Conservation (phyloP, 2,888 invertebrate species). For the Calliopum simillimum region DNA sequence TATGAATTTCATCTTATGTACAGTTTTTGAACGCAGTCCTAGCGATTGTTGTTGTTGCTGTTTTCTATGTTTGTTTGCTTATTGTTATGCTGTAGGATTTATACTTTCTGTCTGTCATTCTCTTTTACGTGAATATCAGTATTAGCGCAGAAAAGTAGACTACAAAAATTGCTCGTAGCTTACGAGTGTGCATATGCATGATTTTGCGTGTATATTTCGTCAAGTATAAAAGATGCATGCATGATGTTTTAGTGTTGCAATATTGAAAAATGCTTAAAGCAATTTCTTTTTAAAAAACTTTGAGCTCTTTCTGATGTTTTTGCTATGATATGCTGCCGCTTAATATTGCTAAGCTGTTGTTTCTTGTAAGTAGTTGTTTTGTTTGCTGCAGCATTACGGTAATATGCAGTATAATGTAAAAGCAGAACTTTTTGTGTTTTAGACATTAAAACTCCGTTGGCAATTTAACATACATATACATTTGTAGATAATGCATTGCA, state of each 20-base stretch:
- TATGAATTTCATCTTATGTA: constrained; percentile 31
- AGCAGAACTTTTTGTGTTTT: no score
- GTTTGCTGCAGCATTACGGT: neutral
- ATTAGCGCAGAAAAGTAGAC: constrained; percentile 1
- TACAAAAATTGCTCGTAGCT: no score
- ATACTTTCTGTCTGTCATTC: neutral
- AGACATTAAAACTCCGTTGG: no score
- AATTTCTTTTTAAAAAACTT: constrained; percentile 27
- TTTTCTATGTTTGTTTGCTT: neutral
- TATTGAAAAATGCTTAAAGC: constrained; percentile 36
- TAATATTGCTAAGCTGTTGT: neutral
- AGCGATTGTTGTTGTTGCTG: neutral
- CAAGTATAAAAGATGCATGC: neutral
- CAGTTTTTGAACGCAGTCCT: neutral
- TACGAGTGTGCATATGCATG: no score
- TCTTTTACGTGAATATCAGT: neutral
- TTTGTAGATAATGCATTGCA: no score
- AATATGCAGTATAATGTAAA: no score
- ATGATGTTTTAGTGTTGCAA: constrained; percentile 24
- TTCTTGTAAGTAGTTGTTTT: no score
- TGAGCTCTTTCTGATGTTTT: constrained; percentile 11
- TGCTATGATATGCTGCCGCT: neutral
- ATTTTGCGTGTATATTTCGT: no score
- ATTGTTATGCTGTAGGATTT: no score
- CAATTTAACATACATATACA: no score